Percentiles rank a stretch among this genome's conserved stretches.
Conservation (phyloP, 1,140 invertebrate species). For the Panagrolaimus sp. region DNA sequence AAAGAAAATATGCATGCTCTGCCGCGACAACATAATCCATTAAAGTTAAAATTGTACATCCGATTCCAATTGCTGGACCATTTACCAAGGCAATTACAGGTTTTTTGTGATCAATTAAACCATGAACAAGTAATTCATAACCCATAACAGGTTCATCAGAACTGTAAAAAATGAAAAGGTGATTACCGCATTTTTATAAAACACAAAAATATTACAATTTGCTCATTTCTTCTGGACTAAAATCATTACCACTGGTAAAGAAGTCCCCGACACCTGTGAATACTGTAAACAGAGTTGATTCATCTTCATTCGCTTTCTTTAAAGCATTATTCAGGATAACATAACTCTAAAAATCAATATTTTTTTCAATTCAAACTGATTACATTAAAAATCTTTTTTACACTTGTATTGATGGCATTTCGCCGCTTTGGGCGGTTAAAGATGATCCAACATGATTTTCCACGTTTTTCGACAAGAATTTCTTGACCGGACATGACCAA, state of each 20-base stretch:
- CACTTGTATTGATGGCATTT: neutral
- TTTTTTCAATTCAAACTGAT: neutral
- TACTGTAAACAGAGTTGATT: constrained; percentile 32
- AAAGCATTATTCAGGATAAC: constrained; percentile 26
- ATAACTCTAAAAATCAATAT: neutral
- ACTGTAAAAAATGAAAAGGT: constrained; percentile 54
- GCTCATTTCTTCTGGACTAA: constrained; percentile 68
- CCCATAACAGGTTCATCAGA: constrained; percentile 60
- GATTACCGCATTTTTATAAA: constrained; percentile 39
- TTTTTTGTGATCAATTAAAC: constrained; percentile 82
- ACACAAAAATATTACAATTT: constrained; percentile 69
- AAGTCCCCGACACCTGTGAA: constrained; percentile 31
- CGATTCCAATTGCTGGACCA: constrained; percentile 84
- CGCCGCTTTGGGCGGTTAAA: neutral
- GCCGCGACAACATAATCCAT: constrained; percentile 83
- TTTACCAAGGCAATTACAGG: constrained; percentile 80
- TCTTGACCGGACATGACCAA: neutral
- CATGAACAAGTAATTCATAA: constrained; percentile 68
- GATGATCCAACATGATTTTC: neutral
- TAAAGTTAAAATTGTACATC: constrained; percentile 73
- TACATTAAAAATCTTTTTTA: neutral
- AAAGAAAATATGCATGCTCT: constrained; percentile 75
- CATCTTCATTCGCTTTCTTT: constrained; percentile 29
- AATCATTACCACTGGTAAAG: neutral
- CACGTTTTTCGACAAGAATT: neutral